Evolutionary conservation across 2,797 vertebrate species (phyloP), one percentile per base, ranked within the genome.

Genomic region (Philypnodon macrostomus): DNA sequence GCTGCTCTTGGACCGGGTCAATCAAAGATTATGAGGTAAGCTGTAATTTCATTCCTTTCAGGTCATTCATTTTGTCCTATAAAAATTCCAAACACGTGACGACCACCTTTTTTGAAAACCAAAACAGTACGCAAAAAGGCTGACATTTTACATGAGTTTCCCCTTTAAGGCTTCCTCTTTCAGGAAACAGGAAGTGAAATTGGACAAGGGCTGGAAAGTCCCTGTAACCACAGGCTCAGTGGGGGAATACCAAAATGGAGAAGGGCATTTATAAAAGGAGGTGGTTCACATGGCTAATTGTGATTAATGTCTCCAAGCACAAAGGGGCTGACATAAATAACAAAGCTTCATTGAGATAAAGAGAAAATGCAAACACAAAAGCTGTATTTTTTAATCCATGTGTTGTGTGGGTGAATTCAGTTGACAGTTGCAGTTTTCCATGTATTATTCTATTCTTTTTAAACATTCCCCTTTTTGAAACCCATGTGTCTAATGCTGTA

Each of bases 21-120:
- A 84, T 99, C 13, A 98, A 93, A 51, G 95, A 99, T 1, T 99
- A 95, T 0, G 95, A 98, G 95, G 96, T 97, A 71, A 60, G 13
- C 12, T 36, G 42, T 19, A 15, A 2, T 29, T 21, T 40, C 11
- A 5, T 33, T 29, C 1, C 42, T 7, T 3, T 44, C n/a, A n/a
- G n/a, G n/a, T n/a, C n/a, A 35, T 13, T 32, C 36, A 46, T 3
- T n/a, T 44, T 15, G n/a, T 1, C 2, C 0, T 6, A 4, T 2
- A 24, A 16, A 19, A 23, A 26, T 7, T 12, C 12, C 18, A 13
- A 19, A 11, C 30, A 32, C 8, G 5, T 17, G 24, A 29, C 9
- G 14, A 8, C 2, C 12, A 13, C 19, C 7, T 23, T n/a, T 23
- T 23, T 23, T 23, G 3, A 3, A 23, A 3, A 19, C n/a, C 18